These are phyloP conservation scores for Bolinopsis microptera DNA, from an alignment of 37 sponge, comb jelly and placozoan species.

Conservation along the genomic window DNA sequence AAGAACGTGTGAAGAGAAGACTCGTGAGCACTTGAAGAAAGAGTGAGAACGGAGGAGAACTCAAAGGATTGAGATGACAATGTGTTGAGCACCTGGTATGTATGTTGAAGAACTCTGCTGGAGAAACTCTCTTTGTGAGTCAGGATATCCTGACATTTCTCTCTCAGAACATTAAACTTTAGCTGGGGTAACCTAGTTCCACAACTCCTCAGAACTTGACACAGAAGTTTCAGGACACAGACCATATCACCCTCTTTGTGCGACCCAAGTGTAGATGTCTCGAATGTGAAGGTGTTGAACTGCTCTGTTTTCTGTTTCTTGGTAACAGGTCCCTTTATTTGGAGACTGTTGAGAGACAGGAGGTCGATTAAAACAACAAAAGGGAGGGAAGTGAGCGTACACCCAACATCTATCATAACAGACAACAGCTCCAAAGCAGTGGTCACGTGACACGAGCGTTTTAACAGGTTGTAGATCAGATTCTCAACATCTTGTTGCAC, in stretches of 20 bases:
- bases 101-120: background rate
- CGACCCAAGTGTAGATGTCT: constrained; percentile 4
- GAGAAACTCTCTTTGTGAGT: background rate
- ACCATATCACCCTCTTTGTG: background rate
- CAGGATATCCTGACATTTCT: constrained; percentile 43
- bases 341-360: background rate
- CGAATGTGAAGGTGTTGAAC: constrained; percentile 55
- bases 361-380: background rate
- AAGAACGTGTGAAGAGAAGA: background rate
- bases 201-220: background rate
- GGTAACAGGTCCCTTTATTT: constrained; percentile 15
- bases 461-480: background rate
- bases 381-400: background rate
- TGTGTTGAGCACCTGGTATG: background rate
- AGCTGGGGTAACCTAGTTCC: constrained; percentile 14
- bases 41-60: background rate
- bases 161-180: background rate
- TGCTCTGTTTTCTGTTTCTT: constrained; percentile 61
- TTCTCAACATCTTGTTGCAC: background rate
- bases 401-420: background rate
- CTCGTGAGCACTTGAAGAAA: background rate
- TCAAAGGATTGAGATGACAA: constrained; percentile 29
- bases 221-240: background rate
- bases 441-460: background rate
- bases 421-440: background rate